Base-by-base conservation (phyloP, 2,888 invertebrate genomes). In the Lasioglossum calceatum region DNA sequence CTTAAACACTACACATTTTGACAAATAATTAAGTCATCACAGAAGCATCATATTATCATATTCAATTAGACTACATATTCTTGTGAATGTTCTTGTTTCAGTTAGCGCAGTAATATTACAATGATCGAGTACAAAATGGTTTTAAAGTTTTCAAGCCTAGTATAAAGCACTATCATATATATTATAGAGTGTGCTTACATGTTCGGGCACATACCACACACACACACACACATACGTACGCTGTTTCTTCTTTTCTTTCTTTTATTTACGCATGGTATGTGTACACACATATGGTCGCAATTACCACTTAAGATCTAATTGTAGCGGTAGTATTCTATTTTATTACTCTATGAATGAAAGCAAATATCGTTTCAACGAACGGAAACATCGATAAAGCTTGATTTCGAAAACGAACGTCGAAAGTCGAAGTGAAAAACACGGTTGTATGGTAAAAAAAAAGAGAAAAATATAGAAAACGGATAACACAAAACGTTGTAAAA, bases 91-190 rank as follows among this genome's bases (percentile, higher is more conserved):
- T 90, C 91, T 91, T 89, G 91, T 92, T 90, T 70, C 70, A 83
- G 86, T 94, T 93, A 95, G 94, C 94, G 93, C 93, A 92, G 89
- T 94, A 94, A 92, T 93, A 93, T 94, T 94, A 94, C 93, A 93
- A 94, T 94, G 90, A 94, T 94, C 88, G 94, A 94, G 95, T 95
- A 95, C 92, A 95, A 95, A 95, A 95, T 93, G 93, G 91, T 92
- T 92, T 92, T 89, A 90, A 90, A 90, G 90, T 93, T 92, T 89
- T 90, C 90, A 95, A 95, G 95, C 95, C 93, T 95, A 94, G 93
- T 94, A 94, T 94, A 94, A 95, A 95, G 95, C 95, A 93, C 93
- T 94, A 93, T 91, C 85, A 90, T 86, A 79, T 88, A 87, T 91
- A 86, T 89, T 83, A 89, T 89, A 81, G 64, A 85, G 82, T 89